Evolutionary conservation across 2,888 invertebrate genomes (phyloP), one percentile per base, ranked within the genome.

Genomic region (Synergus itoensis): DNA sequence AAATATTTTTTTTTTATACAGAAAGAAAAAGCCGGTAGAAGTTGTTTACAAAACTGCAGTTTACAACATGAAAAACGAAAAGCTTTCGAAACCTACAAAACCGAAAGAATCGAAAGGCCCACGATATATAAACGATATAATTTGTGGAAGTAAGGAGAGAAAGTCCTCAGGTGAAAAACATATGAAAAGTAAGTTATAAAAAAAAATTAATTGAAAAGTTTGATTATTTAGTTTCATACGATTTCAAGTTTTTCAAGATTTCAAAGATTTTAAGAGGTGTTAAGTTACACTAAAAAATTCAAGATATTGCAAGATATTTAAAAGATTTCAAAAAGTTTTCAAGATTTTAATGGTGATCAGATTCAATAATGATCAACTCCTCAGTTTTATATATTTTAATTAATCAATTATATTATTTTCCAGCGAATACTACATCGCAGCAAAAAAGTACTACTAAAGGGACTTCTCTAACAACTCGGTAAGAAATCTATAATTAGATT

Each of bases 21-120:
- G 88, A 67, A 81, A 83, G n/a, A 88, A 86, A 78, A 87, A 89
- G 76, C 90, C 90, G 11, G 86, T 89, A 36, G 89, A 90, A 82
- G 88, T 90, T 48, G 89, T 90, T n/a, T 88, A 90, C 79, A 86
- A 89, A 77, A 90, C 90, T 1, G 90, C 89, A n/a, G 87, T 90
- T 45, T 90, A 85, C 75, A 90, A 90, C 77, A 90, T 90, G 89
- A 89, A 87, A 81, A 90, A 90, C 80, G 89, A 90, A 83, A 88
- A 88, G 62, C 81, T 90, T 18, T 85, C 87, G 7, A 90, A 87
- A 53, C 84, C 88, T 7, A 77, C 77, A 18, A 88, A 86, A 65
- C 62, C 77, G 14, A 89, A 88, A 77, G 87, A 87, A 77, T 75
- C 83, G 2, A 88, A 88, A 79, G 84, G 87, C n/a, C 88, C 89